A percentile compares a stretch with the other conserved stretches of the same genome.
Evolutionary conservation across 2,888 invertebrate species (phyloP).

Genomic region (Rambutsinella grinnellia): DNA sequence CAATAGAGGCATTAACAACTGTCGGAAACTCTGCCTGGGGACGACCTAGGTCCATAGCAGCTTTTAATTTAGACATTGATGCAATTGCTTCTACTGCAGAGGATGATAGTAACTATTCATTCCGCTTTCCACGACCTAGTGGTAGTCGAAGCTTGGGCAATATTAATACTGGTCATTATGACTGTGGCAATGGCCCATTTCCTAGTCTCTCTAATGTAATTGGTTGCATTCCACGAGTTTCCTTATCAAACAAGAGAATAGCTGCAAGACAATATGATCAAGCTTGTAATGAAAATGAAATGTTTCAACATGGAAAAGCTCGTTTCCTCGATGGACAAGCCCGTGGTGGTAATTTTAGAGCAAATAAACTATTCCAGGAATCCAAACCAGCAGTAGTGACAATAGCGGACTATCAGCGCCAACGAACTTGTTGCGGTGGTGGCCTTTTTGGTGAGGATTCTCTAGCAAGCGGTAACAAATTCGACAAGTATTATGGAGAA

Average conservation of each 20-base stretch:
- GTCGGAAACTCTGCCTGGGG: background rate
- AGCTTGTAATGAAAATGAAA: background rate
- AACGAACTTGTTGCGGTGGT: slow-evolving; percentile 26
- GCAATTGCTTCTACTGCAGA: background rate
- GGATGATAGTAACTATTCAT: background rate
- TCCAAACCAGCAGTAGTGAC: background rate
- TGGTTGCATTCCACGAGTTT: slow-evolving; percentile 42
- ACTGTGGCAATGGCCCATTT: slow-evolving; percentile 21
- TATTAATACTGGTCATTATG: slow-evolving; percentile 19
- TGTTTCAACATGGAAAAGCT: background rate
- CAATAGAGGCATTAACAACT: background rate
- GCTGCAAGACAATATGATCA: background rate
- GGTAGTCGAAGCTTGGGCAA: slow-evolving; percentile 13
- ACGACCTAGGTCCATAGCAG: slow-evolving; percentile 30
- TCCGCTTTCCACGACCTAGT: background rate
- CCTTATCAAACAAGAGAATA: slow-evolving; percentile 24
- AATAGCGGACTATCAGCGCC: background rate
- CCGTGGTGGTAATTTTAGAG: background rate
- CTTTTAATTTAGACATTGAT: slow-evolving; percentile 37
- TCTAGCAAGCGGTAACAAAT: slow-evolving; percentile 14
- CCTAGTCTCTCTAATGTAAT: slow-evolving; percentile 31
- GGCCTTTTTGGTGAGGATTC: slow-evolving; percentile 21
- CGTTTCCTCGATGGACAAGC: slow-evolving; percentile 7
- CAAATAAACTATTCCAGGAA: slow-evolving; percentile 4
- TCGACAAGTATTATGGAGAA: slow-evolving; percentile 43